Evolutionary conservation across 1,140 invertebrate species (phyloP).

Genomic region (Schlechtendalia chinensis): DNA sequence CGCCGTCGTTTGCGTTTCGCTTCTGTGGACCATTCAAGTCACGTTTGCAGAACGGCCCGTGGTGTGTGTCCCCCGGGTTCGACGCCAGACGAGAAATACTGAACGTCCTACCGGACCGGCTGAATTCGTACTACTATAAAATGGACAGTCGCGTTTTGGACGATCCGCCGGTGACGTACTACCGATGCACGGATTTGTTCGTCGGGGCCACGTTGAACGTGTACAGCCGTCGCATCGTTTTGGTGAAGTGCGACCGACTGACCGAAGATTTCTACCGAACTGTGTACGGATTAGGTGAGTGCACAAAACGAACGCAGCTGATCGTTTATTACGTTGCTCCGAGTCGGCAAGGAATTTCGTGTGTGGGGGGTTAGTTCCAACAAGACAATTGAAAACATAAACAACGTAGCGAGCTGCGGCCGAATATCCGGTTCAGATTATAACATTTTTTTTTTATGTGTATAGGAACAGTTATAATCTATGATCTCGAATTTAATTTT

Average conservation of each 20-base stretch:
- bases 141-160: not conserved
- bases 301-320: no score
- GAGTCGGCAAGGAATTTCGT: no score
- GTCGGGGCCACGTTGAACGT: slow-evolving; percentile 1
- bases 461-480: no score
- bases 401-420: no score
- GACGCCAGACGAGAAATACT: slow-evolving; percentile 19
- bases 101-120: not conserved
- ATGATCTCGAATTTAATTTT: no score
- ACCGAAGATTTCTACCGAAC: not conserved
- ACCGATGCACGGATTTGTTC: slow-evolving; percentile 4
- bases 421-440: no score
- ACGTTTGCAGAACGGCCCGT: not conserved
- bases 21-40: not conserved
- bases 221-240: not conserved
- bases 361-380: no score
- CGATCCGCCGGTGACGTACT: not conserved
- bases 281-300: slow-evolving; percentile 6
- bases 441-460: no score
- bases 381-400: no score
- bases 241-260: not conserved
- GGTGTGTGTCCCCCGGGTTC: not conserved
- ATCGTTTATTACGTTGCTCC: no score
- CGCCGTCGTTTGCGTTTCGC: no score
- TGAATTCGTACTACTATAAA: not conserved